phyloP scores from a whole-genome alignment of 2,113 vertebrate species.

The Paraplagusia blochii region DNA sequence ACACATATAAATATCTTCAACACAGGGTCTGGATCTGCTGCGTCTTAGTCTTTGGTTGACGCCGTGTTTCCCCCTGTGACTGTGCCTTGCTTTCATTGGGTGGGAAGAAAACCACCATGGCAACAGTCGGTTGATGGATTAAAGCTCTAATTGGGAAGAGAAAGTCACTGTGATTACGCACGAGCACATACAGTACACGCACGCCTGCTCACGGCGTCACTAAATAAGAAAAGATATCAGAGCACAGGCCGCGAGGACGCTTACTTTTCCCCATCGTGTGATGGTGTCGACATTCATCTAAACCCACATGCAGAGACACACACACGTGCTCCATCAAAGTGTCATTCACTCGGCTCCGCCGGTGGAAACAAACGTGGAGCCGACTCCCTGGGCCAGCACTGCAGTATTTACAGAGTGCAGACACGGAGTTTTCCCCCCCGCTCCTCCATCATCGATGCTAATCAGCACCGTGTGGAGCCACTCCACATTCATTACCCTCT shows the following conservation, averaged over 20 bases:
- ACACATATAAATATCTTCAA: too few species aligned
- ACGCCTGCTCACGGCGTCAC: conserved; percentile 20
- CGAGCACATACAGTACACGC: conserved; percentile 1
- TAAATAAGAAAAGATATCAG: conserved; percentile 54
- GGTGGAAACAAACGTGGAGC: conserved; percentile 43
- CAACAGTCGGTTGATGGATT: conserved; percentile 70
- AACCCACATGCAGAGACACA: conserved; percentile 8
- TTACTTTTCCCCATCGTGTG: conserved; percentile 25
- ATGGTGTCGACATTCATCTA: conserved; percentile 10
- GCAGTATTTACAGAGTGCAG: conserved; percentile 13
- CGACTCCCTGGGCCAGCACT: conserved; percentile 15
- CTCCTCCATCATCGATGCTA: conserved; percentile 58
- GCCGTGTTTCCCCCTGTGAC: conserved; percentile 28
- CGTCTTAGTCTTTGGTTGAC: background rate
- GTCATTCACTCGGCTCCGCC: conserved; percentile 27
- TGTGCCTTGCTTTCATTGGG: conserved; percentile 43
- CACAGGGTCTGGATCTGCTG: background rate
- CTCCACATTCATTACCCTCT: conserved; percentile 67
- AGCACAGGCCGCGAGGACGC: conserved; percentile 24
- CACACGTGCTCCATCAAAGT: conserved; percentile 9
- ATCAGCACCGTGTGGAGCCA: conserved; percentile 69
- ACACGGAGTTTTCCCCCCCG: conserved; percentile 41
- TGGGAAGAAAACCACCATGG: conserved; percentile 48
- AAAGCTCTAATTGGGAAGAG: conserved; percentile 59
- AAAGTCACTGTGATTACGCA: conserved; percentile 55